phyloP scores from a whole-genome alignment of 2,888 invertebrate genomes.

The Adelognathus sp. region DNA sequence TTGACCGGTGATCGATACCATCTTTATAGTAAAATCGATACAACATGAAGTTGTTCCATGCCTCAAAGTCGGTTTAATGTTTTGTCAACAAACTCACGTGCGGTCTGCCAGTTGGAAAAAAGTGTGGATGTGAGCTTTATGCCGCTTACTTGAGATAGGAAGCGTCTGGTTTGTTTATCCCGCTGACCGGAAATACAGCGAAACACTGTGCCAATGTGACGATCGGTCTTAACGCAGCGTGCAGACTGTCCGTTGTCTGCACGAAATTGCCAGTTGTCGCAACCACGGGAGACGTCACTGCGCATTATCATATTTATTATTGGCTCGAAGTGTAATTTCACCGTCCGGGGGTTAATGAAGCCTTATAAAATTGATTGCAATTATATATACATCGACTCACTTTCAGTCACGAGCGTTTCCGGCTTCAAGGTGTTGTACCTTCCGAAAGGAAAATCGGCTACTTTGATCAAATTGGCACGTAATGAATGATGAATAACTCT shows the following conservation, averaged over 20 bases:
- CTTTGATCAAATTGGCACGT: constrained; percentile 60
- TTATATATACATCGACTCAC: constrained; percentile 59
- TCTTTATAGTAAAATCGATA: too few species aligned
- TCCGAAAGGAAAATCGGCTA: constrained; percentile 52
- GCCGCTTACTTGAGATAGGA: constrained; percentile 77
- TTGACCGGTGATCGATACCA: too few species aligned
- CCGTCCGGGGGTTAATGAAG: neutral
- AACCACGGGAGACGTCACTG: constrained; percentile 63
- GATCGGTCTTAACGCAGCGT: constrained; percentile 82
- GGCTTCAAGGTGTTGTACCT: constrained; percentile 61
- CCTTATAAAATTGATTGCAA: neutral
- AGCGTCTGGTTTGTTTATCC: constrained; percentile 80
- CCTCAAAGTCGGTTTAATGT: too few species aligned
- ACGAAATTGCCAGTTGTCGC: constrained; percentile 65
- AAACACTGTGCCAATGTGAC: constrained; percentile 82
- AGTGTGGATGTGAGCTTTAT: neutral
- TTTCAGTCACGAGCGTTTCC: constrained; percentile 53
- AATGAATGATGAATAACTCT: neutral
- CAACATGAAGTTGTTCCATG: too few species aligned
- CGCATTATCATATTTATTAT: neutral
- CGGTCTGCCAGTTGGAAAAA: neutral
- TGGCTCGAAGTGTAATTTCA: neutral
- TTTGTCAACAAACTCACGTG: neutral
- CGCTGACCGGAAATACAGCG: constrained; percentile 82
- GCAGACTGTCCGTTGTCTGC: constrained; percentile 79